Base-by-base conservation (phyloP, 2,113 vertebrate species). In the Phasianus colchicus region DNA sequence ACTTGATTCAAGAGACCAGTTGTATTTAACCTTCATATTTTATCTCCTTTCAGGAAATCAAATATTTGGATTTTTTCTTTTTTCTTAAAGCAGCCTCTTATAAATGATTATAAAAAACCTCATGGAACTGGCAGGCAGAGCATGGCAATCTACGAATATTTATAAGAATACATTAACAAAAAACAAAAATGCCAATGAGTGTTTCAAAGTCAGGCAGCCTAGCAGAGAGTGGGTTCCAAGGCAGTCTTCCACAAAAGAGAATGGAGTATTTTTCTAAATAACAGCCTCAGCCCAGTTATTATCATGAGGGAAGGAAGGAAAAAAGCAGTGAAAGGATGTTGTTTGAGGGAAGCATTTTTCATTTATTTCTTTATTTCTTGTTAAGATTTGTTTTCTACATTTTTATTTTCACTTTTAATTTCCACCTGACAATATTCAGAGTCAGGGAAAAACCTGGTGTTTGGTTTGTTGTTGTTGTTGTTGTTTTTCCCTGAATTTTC, bases 251-350 rank as follows among this genome's bases (percentile, higher is more conserved):
- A 71, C 14, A 90, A 77, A 94, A 76, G 16, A 63, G 24, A 90
- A 85, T 9, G 2, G 15, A 65, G 24, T 45, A 70, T 90, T 86
- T 73, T 61, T 14, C 9, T 69, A 61, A 77, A 73, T 17, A 61
- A 69, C 21, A 80, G n/a, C 29, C 43, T 79, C 64, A 83, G 87
- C 79, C 10, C 15, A 63, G 67, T 73, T 82, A 36, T 70, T 58
- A 36, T 22, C 3, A 24, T 7, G 8, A 66, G 36, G 32, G 14
- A 36, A 42, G 13, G 25, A 9, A 70, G 20, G 13, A 19, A n/a
- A 10, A 4, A 3, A 9, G 5, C 14, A 4, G 6, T 8, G 7
- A 6, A 6, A 4, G 3, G 12, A 13, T 8, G 12, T 3, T 65
- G 10, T 38, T 90, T 72, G n/a, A 18, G 11, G 9, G 73, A 48